Percentiles rank a stretch among this genome's conserved stretches.
Evolutionary conservation across 2,888 invertebrate species (phyloP).

Genomic region (Drosophila leonis): DNA sequence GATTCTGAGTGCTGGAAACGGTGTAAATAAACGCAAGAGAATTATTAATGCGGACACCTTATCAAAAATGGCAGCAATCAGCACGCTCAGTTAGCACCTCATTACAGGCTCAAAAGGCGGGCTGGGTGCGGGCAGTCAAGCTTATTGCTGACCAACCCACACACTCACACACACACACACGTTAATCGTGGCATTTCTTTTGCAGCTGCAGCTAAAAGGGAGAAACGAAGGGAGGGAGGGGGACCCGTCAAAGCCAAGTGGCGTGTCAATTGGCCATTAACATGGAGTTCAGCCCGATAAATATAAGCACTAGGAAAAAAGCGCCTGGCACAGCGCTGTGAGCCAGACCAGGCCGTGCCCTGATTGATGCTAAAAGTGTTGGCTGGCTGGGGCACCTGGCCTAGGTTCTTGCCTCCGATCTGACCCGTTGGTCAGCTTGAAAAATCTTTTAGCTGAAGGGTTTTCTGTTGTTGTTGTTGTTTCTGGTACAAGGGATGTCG

Average conservation of each 20-base stretch:
- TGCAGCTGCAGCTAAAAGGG: slow-evolving; percentile 10
- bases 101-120: slow-evolving; percentile 39
- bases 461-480: neutral
- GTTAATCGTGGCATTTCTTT: slow-evolving; percentile 53
- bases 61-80: slow-evolving; percentile 81
- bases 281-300: slow-evolving; percentile 67
- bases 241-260: slow-evolving; percentile 74
- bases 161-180: slow-evolving; percentile 23
- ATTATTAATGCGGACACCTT: slow-evolving; percentile 77
- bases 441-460: slow-evolving; percentile 41
- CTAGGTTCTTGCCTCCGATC: slow-evolving; percentile 23
- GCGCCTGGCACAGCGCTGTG: slow-evolving; percentile 12
- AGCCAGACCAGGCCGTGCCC: slow-evolving; percentile 25
- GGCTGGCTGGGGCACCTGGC: slow-evolving; percentile 9
- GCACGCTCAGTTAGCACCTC: slow-evolving; percentile 80
- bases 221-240: neutral
- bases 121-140: slow-evolving; percentile 16
- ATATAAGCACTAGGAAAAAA: slow-evolving; percentile 35
- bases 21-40: slow-evolving; percentile 58
- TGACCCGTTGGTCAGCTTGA: slow-evolving; percentile 37
- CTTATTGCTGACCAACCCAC: slow-evolving; percentile 21
- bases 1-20: slow-evolving; percentile 40
- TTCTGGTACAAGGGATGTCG: slow-evolving; percentile 1
- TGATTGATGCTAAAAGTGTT: slow-evolving; percentile 59
- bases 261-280: slow-evolving; percentile 81